These are phyloP conservation scores for Drosophila picticornis DNA, from an alignment of 2,888 invertebrate species.

Conservation along the genomic window DNA sequence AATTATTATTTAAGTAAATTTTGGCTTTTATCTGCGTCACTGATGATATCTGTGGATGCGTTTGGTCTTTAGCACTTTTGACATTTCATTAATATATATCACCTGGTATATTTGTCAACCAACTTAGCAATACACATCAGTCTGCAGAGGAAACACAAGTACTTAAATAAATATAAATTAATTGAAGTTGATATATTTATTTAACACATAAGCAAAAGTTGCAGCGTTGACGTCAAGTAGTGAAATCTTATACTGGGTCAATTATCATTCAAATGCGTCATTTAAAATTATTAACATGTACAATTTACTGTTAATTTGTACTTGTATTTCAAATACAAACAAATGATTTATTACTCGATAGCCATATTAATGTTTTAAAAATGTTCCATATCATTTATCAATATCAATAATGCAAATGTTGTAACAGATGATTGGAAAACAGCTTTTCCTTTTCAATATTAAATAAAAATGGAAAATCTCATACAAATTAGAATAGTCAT, in stretches of 20 bases:
- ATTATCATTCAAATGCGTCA: conserved; percentile 17
- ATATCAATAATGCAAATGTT: neutral
- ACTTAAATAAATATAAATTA: conserved; percentile 7
- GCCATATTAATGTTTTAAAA: neutral
- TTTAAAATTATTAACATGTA: neutral
- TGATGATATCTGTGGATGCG: neutral
- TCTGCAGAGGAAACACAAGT: neutral
- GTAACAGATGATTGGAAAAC: neutral
- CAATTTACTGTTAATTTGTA: neutral
- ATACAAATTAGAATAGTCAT: neutral
- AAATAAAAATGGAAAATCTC: neutral
- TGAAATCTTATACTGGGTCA: neutral
- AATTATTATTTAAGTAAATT: neutral
- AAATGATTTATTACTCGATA: neutral
- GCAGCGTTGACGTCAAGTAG: neutral
- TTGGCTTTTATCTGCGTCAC: neutral
- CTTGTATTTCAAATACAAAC: neutral
- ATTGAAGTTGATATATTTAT: neutral
- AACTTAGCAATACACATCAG: neutral
- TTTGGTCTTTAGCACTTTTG: neutral
- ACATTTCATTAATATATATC: neutral
- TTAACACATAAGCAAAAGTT: conserved; percentile 1
- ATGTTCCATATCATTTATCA: neutral
- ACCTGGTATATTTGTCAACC: neutral
- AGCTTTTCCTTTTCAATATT: neutral